phyloP scores from a whole-genome alignment of 2,113 vertebrate species.

The Aspidoscelis tigris region DNA sequence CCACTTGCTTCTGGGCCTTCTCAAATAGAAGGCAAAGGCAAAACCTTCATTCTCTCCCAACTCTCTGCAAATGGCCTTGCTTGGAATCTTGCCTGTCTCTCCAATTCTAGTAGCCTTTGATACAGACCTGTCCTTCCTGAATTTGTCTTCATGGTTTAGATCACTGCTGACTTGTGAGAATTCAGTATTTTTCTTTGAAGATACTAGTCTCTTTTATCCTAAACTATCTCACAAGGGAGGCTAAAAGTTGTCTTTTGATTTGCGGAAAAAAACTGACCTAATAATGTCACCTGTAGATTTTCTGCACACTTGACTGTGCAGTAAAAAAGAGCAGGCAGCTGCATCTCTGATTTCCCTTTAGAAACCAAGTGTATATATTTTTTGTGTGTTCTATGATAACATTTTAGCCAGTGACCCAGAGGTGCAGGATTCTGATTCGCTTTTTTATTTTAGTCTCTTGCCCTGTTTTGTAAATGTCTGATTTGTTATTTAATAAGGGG shows the following conservation, averaged over 20 bases:
- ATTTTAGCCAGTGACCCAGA: background rate
- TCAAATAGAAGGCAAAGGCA: too few species aligned
- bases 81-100: too few species aligned
- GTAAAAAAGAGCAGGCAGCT: too few species aligned
- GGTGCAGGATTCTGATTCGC: background rate
- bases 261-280: background rate
- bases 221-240: background rate
- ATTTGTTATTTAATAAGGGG: constrained; percentile 77
- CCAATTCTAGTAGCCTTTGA: too few species aligned
- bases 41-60: too few species aligned
- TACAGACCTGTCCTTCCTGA: too few species aligned
- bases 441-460: background rate
- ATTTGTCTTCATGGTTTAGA: background rate
- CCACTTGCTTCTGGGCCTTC: too few species aligned
- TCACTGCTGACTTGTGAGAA: background rate
- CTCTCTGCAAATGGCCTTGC: too few species aligned
- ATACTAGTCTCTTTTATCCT: background rate
- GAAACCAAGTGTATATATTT: too few species aligned
- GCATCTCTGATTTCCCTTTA: background rate
- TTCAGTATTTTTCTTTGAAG: background rate
- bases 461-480: rapidly evolving
- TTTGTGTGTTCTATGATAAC: background rate
- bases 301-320: background rate
- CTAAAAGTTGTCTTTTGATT: background rate
- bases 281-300: background rate